Base-by-base conservation (phyloP, 2,888 invertebrate genomes). In the Drosophila paracracens region DNA sequence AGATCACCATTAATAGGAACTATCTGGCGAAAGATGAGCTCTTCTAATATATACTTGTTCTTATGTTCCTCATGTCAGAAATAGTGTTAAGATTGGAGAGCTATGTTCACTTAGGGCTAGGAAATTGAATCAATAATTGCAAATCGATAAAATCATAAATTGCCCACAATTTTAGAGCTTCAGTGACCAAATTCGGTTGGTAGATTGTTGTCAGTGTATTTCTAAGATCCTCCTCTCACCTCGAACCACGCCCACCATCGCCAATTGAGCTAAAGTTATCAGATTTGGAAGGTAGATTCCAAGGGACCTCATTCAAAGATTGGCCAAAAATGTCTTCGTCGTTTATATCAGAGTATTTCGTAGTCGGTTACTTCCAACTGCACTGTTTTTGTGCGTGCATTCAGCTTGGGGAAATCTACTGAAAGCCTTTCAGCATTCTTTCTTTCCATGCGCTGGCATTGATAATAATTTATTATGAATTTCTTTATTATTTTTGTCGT, bases 391-490 rank as follows among this genome's bases (percentile, higher is more conserved):
- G 16, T 46, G 46, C 21, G 46, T 46, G 46, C 13, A 46, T 11
- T 46, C 18, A 2, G 38, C 25, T 29, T 29, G 46, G 48, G 31
- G 29, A 70, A 64, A 58, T 57, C 54, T 31, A 64, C 50, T 72
- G 81, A 79, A 79, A 81, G 70, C 50, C 70, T 81, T 79, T 80
- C 82, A 70, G 61, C 48, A 62, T 57, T 70, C 53, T 61, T 60
- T 57, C 58, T 58, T 60, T 46, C 52, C 46, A 46, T 31, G 59
- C 50, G 36, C 40, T 58, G 64, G 53, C 83, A 68, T 80, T 83
- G 81, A 80, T 76, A 82, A 81, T 82, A 81, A 81, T 81, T 81
- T 76, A 83, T 83, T 82, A 72, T 83, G 81, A 83, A 81, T 81
- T 83, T 81, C 81, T 81, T 81, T 72, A 81, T 81, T 81, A 79